phyloP scores from a whole-genome alignment of 2,797 vertebrate genomes.

The Pipistrellus nathusii region DNA sequence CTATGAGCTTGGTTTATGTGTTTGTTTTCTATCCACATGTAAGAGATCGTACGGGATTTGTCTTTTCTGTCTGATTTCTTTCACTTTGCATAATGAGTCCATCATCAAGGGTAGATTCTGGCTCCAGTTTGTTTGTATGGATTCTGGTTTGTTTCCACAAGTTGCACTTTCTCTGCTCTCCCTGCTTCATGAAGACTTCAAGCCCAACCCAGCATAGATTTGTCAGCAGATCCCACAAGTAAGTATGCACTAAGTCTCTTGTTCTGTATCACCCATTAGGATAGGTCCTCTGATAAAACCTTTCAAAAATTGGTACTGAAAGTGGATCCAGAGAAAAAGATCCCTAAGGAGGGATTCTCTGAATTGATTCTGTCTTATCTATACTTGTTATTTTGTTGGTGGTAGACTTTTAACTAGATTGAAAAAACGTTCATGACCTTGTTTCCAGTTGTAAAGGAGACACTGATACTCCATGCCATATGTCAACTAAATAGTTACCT shows the following conservation, averaged over 20 bases:
- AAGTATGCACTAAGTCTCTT: neutral
- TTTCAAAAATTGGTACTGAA: neutral
- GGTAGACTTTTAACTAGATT: neutral
- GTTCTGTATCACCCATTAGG: neutral
- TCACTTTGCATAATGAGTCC: neutral
- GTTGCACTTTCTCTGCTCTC: neutral
- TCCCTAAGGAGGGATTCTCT: neutral
- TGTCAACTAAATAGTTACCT: neutral
- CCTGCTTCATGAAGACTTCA: neutral
- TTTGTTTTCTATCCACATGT: neutral
- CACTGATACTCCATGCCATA: neutral
- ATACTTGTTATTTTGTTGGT: neutral
- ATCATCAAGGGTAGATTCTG: neutral
- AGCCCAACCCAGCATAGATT: neutral
- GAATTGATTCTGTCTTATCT: neutral
- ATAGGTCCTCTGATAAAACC: neutral
- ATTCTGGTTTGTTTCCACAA: neutral
- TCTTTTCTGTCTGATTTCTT: neutral
- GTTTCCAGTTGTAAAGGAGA: neutral
- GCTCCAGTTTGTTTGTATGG: neutral
- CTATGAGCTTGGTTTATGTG: neutral
- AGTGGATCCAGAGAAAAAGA: neutral
- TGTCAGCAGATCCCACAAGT: neutral
- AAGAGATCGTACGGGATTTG: neutral
- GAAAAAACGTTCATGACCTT: neutral